These are phyloP conservation scores for Temnopleurus reevesii DNA, from an alignment of 53 echinoderm and acorn worm species.

Conservation along the genomic window DNA sequence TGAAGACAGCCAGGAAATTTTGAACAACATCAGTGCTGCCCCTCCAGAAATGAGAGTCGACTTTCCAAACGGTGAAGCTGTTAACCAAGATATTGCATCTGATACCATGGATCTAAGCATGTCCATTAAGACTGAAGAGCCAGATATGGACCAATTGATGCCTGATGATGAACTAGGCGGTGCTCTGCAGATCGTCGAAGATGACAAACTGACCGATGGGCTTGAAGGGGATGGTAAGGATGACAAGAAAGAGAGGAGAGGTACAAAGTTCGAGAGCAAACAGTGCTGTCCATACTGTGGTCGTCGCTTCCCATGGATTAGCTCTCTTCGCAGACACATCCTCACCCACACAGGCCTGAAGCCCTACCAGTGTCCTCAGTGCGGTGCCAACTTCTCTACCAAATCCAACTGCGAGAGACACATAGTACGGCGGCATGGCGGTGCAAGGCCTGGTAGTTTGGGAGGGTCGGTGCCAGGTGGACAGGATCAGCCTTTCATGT, in stretches of 20 bases:
- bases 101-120: constrained; percentile 30
- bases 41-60: constrained; percentile 43
- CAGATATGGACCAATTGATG: neutral
- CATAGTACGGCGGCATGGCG: constrained; percentile 91
- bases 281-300: constrained; percentile 95
- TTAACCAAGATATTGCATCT: constrained; percentile 38
- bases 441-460: constrained; percentile 64
- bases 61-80: neutral
- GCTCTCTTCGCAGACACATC: constrained; percentile 93
- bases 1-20: constrained; percentile 39
- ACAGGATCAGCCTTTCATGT: constrained; percentile 77
- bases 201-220: constrained; percentile 15
- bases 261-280: constrained; percentile 71
- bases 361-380: constrained; percentile 95
- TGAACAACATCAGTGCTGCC: neutral
- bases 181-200: constrained; percentile 57
- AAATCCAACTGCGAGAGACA: constrained; percentile 99
- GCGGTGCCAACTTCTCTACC: constrained; percentile 94
- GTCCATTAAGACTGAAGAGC: constrained; percentile 39
- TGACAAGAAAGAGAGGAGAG: constrained; percentile 47
- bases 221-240: constrained; percentile 28
- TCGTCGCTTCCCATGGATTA: constrained; percentile 96
- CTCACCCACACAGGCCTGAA: constrained; percentile 96
- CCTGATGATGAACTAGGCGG: constrained; percentile 49
- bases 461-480: constrained; percentile 50